Evolutionary conservation across 2,797 vertebrate species (phyloP).

Genomic region (Epinephelus awoara): DNA sequence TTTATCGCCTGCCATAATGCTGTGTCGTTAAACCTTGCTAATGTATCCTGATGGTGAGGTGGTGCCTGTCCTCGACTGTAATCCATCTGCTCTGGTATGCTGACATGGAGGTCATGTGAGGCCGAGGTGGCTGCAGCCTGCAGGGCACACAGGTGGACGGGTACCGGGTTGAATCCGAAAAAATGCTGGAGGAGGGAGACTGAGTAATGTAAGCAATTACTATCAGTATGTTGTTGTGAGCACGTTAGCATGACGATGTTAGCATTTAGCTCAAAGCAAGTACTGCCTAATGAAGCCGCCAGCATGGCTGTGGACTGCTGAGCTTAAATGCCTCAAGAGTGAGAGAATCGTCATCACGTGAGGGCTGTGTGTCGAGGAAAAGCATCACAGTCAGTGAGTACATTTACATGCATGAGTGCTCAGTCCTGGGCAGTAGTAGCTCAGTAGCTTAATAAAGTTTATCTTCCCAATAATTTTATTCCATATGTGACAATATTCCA

Average conservation of each 20-base stretch:
- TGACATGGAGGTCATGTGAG: neutral
- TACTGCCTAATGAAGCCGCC: neutral
- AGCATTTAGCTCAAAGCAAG: neutral
- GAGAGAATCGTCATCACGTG: neutral
- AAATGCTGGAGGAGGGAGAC: neutral
- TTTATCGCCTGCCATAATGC: neutral
- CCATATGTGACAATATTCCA: too few species aligned
- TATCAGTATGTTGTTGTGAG: neutral
- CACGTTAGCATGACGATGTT: neutral
- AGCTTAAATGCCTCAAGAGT: too few species aligned
- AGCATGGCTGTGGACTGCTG: neutral
- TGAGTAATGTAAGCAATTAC: neutral
- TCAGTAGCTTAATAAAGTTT: too few species aligned
- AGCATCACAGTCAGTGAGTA: too few species aligned
- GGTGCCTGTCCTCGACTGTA: conserved; percentile 3
- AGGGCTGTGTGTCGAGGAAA: neutral
- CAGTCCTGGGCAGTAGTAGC: too few species aligned
- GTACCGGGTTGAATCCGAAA: neutral
- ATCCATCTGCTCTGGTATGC: neutral
- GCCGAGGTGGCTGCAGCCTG: neutral
- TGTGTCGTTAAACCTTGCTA: neutral
- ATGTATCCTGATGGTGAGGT: neutral
- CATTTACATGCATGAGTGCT: too few species aligned
- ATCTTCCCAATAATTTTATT: too few species aligned
- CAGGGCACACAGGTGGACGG: neutral